phyloP scores from a whole-genome alignment of 1,140 invertebrate species.

The Drosophila azteca region DNA sequence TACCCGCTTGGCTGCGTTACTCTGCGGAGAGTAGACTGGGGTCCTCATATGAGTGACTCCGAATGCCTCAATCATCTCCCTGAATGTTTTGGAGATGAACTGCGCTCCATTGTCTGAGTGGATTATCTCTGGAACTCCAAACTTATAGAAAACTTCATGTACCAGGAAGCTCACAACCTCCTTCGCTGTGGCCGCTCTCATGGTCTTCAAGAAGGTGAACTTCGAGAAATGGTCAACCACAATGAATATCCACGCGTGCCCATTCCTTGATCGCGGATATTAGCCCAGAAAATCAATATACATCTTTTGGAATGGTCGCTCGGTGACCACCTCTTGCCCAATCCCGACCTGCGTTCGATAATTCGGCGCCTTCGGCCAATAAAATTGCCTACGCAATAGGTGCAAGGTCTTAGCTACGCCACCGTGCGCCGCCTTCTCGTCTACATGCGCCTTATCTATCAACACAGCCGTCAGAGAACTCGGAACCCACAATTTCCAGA shows the following conservation, averaged over 20 bases:
- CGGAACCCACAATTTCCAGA: constrained; percentile 9
- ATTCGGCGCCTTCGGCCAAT: constrained; percentile 10
- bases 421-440: not conserved
- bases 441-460: not conserved
- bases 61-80: too few relatives aligned
- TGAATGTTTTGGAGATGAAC: too few relatives aligned
- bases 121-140: not conserved
- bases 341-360: not conserved
- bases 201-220: not conserved
- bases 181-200: not conserved
- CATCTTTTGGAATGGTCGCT: constrained; percentile 2
- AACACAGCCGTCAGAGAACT: not conserved
- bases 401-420: constrained; percentile 4
- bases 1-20: too few relatives aligned
- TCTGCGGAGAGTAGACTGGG: too few relatives aligned
- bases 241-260: constrained; percentile 8
- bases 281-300: constrained; percentile 7
- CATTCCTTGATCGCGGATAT: not conserved
- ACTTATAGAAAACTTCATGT: not conserved
- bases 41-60: too few relatives aligned
- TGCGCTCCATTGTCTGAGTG: too few relatives aligned
- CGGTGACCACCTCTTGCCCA: not conserved
- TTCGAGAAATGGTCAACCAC: constrained; percentile 10
- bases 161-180: not conserved
- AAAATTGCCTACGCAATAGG: not conserved